phyloP scores from a whole-genome alignment of 2,888 invertebrate species.

The Conomelus anceps region DNA sequence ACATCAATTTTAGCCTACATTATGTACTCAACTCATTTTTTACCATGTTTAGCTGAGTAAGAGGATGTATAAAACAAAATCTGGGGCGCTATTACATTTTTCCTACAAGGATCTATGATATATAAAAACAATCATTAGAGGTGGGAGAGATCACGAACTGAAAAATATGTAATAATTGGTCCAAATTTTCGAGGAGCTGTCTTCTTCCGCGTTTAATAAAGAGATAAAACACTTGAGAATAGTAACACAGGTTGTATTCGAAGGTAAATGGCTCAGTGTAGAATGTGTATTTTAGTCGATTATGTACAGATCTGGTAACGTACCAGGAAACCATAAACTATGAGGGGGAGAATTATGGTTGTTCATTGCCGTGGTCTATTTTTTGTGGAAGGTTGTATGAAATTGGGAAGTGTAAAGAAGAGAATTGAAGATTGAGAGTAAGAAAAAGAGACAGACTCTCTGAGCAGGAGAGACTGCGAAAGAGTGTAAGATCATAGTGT shows the following conservation, averaged over 20 bases:
- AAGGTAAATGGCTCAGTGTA: background rate
- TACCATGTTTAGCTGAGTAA: no score
- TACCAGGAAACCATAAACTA: background rate
- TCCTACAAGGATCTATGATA: background rate
- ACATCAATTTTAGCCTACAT: no score
- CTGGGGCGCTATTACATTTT: no score
- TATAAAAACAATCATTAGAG: background rate
- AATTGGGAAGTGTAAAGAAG: background rate
- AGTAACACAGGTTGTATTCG: background rate
- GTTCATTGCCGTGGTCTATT: background rate
- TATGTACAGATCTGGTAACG: background rate
- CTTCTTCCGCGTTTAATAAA: background rate
- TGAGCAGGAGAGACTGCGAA: background rate
- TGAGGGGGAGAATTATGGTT: background rate
- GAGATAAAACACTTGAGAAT: background rate
- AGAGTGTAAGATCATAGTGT: background rate
- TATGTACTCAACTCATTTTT: no score
- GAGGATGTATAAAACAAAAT: no score
- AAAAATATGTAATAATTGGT: background rate
- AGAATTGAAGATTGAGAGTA: no score
- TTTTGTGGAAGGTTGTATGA: background rate
- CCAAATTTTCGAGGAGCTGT: background rate
- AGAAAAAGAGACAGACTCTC: background rate
- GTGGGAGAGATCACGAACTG: background rate
- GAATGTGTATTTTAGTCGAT: background rate